Base-by-base conservation (phyloP, 2,888 invertebrate species). In the Agriopis leucophaearia region DNA sequence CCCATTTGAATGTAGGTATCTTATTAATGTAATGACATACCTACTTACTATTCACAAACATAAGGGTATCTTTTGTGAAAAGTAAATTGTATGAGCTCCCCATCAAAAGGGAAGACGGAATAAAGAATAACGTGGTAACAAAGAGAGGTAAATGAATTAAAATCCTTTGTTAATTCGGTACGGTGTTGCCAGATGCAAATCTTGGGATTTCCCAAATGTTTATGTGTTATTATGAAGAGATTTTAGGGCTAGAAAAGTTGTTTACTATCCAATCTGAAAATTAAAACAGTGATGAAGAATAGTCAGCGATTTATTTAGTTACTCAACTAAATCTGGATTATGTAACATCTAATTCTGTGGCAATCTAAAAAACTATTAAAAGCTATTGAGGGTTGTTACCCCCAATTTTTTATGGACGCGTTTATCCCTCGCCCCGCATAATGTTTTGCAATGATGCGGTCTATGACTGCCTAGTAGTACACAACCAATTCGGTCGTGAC, bases 81-180 rank as follows among this genome's bases (percentile, higher is more conserved):
- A 81, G 81, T 86, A 86, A 89, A 88, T 88, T 86, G 81, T 83
- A 82, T 82, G 81, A 83, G 80, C 73, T 73, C 76, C 69, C 74
- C 77, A 79, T 84, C 85, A 87, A 85, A 88, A 84, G 82, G 83
- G 79, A 82, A 81, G 77, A 83, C 78, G 78, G 85, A 84, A 86
- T 88, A 88, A 90, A 87, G 88, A 88, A 85, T 86, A 81, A 82
- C 74, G 77, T 73, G 74, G 81, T 85, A 87, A 90, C 92, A 91
- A 90, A 90, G 88, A 81, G 72, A 83, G 87, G 88, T 89, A 89
- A 88, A 84, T 85, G 87, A 88, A 89, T 91, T 89, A 89, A 89
- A 90, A 85, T 85, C 88, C 86, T 89, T 92, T 92, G 90, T 92
- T 80, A 70, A 74, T 77, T 73, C 75, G 84, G 80, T 78, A 42